These are phyloP conservation scores for Drosophila formosana DNA, from an alignment of 2,888 invertebrate genomes.

Conservation along the genomic window DNA sequence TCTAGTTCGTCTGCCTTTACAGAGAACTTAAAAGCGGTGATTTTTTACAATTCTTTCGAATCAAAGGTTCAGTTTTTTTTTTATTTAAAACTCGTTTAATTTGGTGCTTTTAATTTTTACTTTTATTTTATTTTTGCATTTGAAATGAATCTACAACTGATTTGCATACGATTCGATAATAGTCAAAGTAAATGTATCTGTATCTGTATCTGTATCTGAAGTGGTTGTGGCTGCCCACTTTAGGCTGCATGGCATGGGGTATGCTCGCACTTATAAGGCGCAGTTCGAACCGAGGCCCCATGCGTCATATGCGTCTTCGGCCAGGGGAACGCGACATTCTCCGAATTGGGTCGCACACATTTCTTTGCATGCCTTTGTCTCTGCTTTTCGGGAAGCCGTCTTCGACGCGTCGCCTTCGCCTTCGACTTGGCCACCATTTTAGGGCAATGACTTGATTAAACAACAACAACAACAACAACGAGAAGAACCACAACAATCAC, in stretches of 20 bases:
- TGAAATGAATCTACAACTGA: conserved; percentile 52
- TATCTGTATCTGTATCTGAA: conserved; percentile 6
- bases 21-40: conserved; percentile 9
- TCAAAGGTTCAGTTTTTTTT: conserved; percentile 13
- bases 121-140: conserved; percentile 54
- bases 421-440: conserved; percentile 66
- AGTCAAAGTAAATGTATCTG: conserved; percentile 32
- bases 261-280: conserved; percentile 16
- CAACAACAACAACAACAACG: conserved; percentile 21
- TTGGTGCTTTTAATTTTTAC: conserved; percentile 30
- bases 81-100: conserved; percentile 60
- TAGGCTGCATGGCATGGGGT: background rate
- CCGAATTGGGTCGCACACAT: conserved; percentile 73
- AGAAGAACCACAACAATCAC: conserved; percentile 21
- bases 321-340: conserved; percentile 42
- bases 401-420: conserved; percentile 9
- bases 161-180: conserved; percentile 78
- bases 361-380: conserved; percentile 50
- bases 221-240: conserved; percentile 7
- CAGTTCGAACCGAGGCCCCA: conserved; percentile 26
- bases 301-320: conserved; percentile 46
- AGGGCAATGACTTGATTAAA: conserved; percentile 78
- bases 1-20: background rate
- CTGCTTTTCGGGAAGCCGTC: conserved; percentile 56
- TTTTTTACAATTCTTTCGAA: conserved; percentile 20